Conservation (phyloP, 2,113 vertebrate genomes). For the Thinocorus orbignyianus region DNA sequence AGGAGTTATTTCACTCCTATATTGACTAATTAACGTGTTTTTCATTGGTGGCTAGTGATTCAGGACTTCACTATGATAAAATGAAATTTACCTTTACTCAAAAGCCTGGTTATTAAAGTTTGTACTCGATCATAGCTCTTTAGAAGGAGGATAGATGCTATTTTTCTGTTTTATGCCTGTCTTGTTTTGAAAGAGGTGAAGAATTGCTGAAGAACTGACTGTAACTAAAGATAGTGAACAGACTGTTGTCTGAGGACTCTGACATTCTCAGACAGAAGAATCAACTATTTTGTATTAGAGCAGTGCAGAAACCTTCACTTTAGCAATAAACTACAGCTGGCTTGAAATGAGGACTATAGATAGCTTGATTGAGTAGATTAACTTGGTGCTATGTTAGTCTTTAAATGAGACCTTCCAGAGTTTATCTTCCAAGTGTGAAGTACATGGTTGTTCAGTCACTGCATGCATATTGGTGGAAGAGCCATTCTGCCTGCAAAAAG, state of each 20-base stretch:
- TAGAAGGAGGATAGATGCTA: not conserved
- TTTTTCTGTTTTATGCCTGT: not conserved
- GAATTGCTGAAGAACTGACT: not conserved
- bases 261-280: not conserved
- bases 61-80: not conserved
- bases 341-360: not conserved
- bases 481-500: not conserved
- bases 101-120: not conserved
- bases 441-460: not conserved
- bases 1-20: not conserved
- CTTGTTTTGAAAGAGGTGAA: not conserved
- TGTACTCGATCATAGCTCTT: not conserved
- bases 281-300: not conserved
- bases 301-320: not conserved
- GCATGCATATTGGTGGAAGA: not conserved
- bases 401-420: not conserved
- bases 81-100: not conserved
- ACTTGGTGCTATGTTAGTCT: not conserved
- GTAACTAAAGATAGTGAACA: not conserved
- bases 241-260: not conserved
- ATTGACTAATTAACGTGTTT: not conserved
- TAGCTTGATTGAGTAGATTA: not conserved
- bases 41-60: not conserved
- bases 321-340: not conserved
- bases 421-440: not conserved